Evolutionary conservation across 2,888 invertebrate genomes (phyloP), one percentile per base, ranked within the genome.

Genomic region (Mayetiola destructor): DNA sequence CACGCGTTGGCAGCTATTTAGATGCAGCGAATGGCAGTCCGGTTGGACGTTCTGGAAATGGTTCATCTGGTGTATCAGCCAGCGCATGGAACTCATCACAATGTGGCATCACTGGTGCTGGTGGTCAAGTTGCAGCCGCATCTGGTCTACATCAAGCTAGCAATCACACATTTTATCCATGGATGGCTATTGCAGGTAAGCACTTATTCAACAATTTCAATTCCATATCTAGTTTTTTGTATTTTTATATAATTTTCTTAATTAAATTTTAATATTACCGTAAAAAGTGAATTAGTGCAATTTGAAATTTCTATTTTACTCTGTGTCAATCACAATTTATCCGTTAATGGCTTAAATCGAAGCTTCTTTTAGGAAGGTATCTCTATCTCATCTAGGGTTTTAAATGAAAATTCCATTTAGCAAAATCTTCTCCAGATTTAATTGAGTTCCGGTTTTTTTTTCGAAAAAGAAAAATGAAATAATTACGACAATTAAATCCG

Each of bases 161-260:
- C 76, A 88, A 84, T 75, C 91, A 92, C 81, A 91, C 91, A 70
- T 93, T 93, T 79, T 93, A 93, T 77, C 93, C 93, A 66, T 93
- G 93, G 93, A 93, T 93, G 93, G 92, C 92, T 77, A 92, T 93
- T 80, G 92, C 92, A 92, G 93, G 93, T 92, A 75, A 84, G 88
- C 68, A 3, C 20, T 3, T 16, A 9, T 32, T 32, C 32, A 32
- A n/a, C n/a, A n/a, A n/a, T n/a, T n/a, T n/a, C n/a, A n/a, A n/a
- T n/a, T n/a, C n/a, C n/a, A n/a, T n/a, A n/a, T n/a, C n/a, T n/a
- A n/a, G n/a, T 32, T 32, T 6, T 32, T 32, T 9, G 32, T 9
- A 32, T 32, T 32, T 32, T 32, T 32, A 32, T 32, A 32, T 32
- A 32, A 6, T 32, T 32, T 9, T 32, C n/a, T n/a, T n/a, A n/a